Evolutionary conservation across 2,113 vertebrate genomes (phyloP).

Genomic region (Phylloscopus whistleri): DNA sequence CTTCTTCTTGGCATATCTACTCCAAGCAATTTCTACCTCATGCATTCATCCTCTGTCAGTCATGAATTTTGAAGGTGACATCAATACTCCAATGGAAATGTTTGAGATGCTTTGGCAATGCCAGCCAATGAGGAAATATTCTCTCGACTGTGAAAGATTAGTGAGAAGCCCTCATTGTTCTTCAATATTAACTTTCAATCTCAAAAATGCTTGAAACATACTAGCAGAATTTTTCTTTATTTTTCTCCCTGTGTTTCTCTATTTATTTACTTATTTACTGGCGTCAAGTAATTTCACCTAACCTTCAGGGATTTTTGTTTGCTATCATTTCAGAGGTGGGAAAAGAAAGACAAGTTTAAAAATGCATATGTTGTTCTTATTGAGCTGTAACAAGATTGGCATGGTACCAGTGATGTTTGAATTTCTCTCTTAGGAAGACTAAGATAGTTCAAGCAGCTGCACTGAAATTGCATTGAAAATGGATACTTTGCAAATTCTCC

Average conservation of each 20-base stretch:
- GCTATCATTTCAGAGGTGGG: neutral
- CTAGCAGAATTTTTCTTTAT: neutral
- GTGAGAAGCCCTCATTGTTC: neutral
- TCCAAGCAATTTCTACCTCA: neutral
- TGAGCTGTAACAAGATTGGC: slow-evolving; percentile 52
- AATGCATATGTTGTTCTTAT: slow-evolving; percentile 56
- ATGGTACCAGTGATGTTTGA: slow-evolving; percentile 57
- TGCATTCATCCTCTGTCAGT: neutral
- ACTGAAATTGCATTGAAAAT: slow-evolving; percentile 71
- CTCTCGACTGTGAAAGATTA: neutral
- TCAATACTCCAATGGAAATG: neutral
- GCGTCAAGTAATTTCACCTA: neutral
- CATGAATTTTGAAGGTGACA: neutral
- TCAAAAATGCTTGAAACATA: neutral
- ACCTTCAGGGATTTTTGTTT: slow-evolving; percentile 13
- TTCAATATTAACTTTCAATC: neutral
- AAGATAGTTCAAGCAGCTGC: slow-evolving; percentile 69
- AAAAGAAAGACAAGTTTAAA: slow-evolving; percentile 45
- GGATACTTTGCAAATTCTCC: slow-evolving; percentile 66
- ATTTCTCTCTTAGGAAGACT: slow-evolving; percentile 68
- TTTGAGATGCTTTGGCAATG: neutral
- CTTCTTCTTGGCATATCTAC: neutral
- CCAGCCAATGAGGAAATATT: neutral
- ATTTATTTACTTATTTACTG: neutral
- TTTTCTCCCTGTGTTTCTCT: neutral